Percentiles rank a stretch among this genome's conserved stretches.
Evolutionary conservation across 1,140 invertebrate species (phyloP).

Genomic region (Sogatella furcifera): DNA sequence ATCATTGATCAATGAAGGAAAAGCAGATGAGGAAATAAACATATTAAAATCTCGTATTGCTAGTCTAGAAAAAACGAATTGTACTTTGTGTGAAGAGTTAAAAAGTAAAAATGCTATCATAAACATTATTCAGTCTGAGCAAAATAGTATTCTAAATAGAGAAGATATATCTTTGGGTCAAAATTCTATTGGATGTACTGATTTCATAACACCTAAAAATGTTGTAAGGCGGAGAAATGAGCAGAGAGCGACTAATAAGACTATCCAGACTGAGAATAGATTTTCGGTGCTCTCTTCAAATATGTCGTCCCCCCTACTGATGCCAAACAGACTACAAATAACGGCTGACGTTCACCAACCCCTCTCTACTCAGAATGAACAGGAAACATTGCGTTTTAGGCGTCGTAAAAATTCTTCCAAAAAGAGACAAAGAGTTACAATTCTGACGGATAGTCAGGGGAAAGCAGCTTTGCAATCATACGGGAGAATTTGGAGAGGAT

Average conservation of each 20-base stretch:
- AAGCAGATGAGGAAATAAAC: neutral
- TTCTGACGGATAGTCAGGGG: constrained; percentile 5
- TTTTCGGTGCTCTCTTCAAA: too few relatives aligned
- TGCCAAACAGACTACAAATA: neutral
- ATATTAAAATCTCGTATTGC: neutral
- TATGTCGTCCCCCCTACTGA: too few relatives aligned
- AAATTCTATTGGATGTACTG: too few relatives aligned
- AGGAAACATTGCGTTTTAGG: too few relatives aligned
- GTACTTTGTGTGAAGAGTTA: too few relatives aligned
- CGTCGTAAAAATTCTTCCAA: neutral
- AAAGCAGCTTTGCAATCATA: neutral
- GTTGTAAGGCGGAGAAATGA: neutral
- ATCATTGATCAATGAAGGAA: neutral
- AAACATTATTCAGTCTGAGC: too few relatives aligned
- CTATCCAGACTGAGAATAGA: neutral
- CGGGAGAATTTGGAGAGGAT: neutral
- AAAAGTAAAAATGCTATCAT: too few relatives aligned
- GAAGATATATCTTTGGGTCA: too few relatives aligned
- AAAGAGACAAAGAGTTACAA: neutral
- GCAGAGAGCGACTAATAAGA: neutral
- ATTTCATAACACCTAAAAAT: neutral
- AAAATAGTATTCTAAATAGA: neutral
- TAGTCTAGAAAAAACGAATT: neutral
- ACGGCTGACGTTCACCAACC: neutral
- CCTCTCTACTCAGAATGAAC: neutral